phyloP scores from a whole-genome alignment of 2,113 vertebrate species.

The Engraulis encrasicolus region DNA sequence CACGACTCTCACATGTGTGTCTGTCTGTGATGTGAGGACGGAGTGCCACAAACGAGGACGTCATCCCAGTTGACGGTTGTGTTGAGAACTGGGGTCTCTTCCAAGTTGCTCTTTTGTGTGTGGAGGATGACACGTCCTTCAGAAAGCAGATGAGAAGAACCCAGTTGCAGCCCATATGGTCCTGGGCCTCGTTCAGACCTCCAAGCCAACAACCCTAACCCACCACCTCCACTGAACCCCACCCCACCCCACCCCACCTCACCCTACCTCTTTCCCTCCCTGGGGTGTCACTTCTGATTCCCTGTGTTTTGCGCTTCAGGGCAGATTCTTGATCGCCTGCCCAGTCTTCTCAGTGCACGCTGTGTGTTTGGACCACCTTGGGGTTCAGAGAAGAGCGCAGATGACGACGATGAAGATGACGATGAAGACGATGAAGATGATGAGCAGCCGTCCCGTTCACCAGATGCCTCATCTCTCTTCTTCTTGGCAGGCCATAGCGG shows the following conservation, averaged over 20 bases:
- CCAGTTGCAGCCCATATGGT: constrained; percentile 55
- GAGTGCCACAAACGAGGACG: background rate
- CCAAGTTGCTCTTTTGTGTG: constrained; percentile 26
- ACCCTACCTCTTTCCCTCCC: constrained; percentile 8
- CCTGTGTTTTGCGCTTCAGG: background rate
- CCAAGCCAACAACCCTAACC: constrained; percentile 19
- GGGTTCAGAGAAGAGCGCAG: background rate
- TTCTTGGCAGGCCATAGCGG: constrained; percentile 55
- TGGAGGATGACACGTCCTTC: constrained; percentile 53
- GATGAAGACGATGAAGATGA: too few species aligned
- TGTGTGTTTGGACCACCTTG: background rate
- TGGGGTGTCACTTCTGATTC: constrained; percentile 42
- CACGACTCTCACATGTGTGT: constrained; percentile 15
- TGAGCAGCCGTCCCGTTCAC: background rate
- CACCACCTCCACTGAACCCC: too few species aligned
- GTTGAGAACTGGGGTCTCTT: constrained; percentile 39
- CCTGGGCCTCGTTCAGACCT: background rate
- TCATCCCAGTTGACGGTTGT: background rate
- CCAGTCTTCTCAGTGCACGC: constrained; percentile 27
- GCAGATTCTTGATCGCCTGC: constrained; percentile 37
- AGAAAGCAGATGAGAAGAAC: constrained; percentile 66
- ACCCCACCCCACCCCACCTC: background rate
- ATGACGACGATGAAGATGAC: background rate
- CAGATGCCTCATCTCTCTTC: constrained; percentile 7
- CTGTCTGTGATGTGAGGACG: constrained; percentile 25